Evolutionary conservation across 1,140 invertebrate species (phyloP).

Genomic region (Drosophila arizonae): DNA sequence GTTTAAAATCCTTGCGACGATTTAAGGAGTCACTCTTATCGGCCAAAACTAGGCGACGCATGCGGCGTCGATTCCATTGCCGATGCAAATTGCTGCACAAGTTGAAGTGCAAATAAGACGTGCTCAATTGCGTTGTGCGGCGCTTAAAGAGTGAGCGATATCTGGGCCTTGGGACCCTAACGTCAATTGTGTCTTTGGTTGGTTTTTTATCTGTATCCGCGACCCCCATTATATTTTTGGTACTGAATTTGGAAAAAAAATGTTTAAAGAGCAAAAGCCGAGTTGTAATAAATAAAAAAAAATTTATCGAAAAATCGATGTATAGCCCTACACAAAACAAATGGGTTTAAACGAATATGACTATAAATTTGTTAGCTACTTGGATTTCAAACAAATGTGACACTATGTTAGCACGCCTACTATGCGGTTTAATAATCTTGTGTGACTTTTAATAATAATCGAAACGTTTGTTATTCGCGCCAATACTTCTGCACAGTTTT

Average conservation of each 20-base stretch:
- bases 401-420: not conserved
- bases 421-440: not conserved
- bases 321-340: not conserved
- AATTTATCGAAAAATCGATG: conserved; percentile 2
- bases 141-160: conserved; percentile 19
- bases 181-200: not conserved
- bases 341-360: not conserved
- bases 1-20: not conserved
- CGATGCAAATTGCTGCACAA: conserved; percentile 37
- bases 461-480: not conserved
- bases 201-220: conserved; percentile 18
- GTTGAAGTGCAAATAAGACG: conserved; percentile 8
- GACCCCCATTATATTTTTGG: conserved; percentile 22
- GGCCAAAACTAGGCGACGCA: conserved; percentile 25
- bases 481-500: not conserved
- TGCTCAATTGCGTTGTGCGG: conserved; percentile 9
- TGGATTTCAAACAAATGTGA: not conserved
- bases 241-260: conserved; percentile 9
- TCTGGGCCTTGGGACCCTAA: not conserved
- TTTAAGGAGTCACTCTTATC: not conserved
- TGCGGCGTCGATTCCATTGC: conserved; percentile 31
- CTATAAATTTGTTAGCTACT: not conserved
- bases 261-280: not conserved
- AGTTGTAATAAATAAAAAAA: not conserved
- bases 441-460: not conserved